A percentile compares a stretch with the other conserved stretches of the same genome.
Conservation (phyloP, 2,113 vertebrate species). For the Leucopsar rothschildi region DNA sequence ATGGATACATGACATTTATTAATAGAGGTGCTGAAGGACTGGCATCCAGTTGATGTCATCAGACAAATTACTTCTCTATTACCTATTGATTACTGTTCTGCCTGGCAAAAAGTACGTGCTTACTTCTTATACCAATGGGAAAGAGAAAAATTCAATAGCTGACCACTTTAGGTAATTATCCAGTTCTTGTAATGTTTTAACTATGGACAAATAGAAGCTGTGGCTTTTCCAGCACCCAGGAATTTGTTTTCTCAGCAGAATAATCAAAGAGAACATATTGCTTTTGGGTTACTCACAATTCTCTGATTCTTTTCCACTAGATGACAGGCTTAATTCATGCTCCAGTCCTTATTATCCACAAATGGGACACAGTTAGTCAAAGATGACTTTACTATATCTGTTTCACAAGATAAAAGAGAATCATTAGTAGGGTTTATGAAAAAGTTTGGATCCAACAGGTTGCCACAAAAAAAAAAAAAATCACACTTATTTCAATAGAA, state of each 20-base stretch:
- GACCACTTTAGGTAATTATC: background rate
- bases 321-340: background rate
- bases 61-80: slow-evolving; percentile 36
- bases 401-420: background rate
- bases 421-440: background rate
- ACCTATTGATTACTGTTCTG: slow-evolving; percentile 28
- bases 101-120: background rate
- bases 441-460: background rate
- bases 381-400: background rate
- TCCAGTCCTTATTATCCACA: background rate
- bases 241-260: background rate
- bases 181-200: background rate
- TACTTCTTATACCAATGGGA: background rate
- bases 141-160: slow-evolving; percentile 13
- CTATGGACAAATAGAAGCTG: background rate
- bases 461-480: background rate
- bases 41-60: slow-evolving; percentile 17
- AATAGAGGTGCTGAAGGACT: slow-evolving; percentile 34
- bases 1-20: background rate
- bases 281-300: background rate
- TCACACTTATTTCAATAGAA: background rate
- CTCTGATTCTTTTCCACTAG: background rate
- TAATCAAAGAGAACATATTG: background rate
- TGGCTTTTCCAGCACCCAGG: background rate
- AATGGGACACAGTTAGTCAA: background rate